Base-by-base conservation (phyloP, 2,797 vertebrate species). In the Amphiprion clarkii region DNA sequence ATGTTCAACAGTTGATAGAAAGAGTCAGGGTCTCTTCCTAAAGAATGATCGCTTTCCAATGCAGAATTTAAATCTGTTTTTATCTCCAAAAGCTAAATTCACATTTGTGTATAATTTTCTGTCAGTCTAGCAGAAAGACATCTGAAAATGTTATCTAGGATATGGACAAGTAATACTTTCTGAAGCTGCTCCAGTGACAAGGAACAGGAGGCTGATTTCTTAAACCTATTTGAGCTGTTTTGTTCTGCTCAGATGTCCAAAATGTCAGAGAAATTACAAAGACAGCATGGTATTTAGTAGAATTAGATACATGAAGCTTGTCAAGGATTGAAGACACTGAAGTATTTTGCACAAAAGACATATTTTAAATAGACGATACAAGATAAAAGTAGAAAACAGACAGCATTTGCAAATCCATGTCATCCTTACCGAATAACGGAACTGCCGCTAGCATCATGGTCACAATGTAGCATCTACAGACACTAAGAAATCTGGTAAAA, bases 1-100 rank as follows among this genome's bases (percentile, higher is more conserved):
- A 90, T 91, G 86, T 89, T 79, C 79, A 78, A 42, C 77, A 79
- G 84, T 67, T 84, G 88, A 88, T 79, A 78, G 76, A 83, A 78
- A 59, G 79, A 71, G 71, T 69, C 70, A 0, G 53, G 6, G 42
- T 33, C 56, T 78, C 31, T 14, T 79, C 55, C 51, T 51, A 16
- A 29, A 67, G 54, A 58, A 71, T 74, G 52, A 77, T 61, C 0
- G 0, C 6, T 67, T 48, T 66, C 48, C 6, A 6, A 70, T 63
- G 48, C 33, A 52, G 31, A 55, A 72, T 61, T 57, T 46, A 44
- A 70, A 87, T 67, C 31, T 49, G 27, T 66, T 44, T 52, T 5
- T 31, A 42, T 72, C 46, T 65, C 4, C 21, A 57, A 48, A 74
- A 42, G 48, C 23, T 67, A 8, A 66, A 66, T 54, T 71, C 27